Conservation (phyloP, 2,888 invertebrate species). For the Neelides folsomi region DNA sequence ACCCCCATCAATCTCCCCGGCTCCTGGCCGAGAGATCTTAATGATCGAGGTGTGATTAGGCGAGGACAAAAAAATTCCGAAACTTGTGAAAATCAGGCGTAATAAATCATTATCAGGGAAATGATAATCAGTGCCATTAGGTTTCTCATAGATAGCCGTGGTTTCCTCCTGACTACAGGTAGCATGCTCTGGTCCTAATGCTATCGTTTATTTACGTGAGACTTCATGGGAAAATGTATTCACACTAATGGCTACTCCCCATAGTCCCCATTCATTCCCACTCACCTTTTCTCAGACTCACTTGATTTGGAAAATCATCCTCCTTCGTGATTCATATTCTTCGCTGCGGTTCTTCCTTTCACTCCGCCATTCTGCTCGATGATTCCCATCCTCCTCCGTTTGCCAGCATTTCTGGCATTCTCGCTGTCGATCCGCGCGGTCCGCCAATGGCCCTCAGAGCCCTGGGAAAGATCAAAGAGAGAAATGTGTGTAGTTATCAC, state of each 20-base stretch:
- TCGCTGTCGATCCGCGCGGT: too few relatives aligned
- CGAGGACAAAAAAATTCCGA: conserved; percentile 10
- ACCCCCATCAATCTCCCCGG: conserved; percentile 11
- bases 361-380: too few relatives aligned
- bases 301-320: conserved; percentile 11
- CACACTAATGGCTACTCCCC: conserved; percentile 17
- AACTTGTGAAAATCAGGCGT: conserved; percentile 25
- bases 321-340: conserved; percentile 6
- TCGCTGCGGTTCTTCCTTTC: neutral
- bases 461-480: conserved; percentile 19
- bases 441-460: neutral
- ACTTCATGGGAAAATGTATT: conserved; percentile 21
- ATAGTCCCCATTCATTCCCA: conserved; percentile 9
- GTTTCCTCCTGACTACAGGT: neutral
- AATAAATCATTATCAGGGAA: conserved; percentile 31
- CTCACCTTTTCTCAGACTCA: conserved; percentile 9
- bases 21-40: conserved; percentile 11
- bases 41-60: conserved; percentile 25
- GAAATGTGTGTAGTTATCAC: conserved; percentile 24
- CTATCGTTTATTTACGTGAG: conserved; percentile 16
- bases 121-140: conserved; percentile 17
- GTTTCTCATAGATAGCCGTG: conserved; percentile 1
- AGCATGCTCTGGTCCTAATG: conserved; percentile 3
- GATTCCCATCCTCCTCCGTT: too few relatives aligned
- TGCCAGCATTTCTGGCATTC: too few relatives aligned